Evolutionary conservation across 2,113 vertebrate species (phyloP).

Genomic region (Albula glossodonta): DNA sequence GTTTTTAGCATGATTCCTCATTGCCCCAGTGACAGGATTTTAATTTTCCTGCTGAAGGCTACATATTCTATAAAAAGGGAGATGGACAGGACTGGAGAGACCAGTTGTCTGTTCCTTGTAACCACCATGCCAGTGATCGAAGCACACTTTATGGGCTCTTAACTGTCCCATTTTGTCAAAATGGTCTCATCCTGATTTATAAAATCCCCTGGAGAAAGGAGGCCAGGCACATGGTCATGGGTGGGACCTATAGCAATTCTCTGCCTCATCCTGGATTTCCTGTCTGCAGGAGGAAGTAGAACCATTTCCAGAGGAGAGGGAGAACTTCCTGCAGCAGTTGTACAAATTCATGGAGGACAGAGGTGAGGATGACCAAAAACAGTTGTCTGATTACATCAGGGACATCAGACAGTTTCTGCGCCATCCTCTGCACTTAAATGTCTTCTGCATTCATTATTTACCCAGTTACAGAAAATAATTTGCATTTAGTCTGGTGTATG

Average conservation of each 20-base stretch:
- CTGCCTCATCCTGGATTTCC: not conserved
- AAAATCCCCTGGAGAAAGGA: not conserved
- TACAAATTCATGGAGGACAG: conserved; percentile 99
- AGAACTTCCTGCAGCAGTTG: conserved; percentile 94
- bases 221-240: not conserved
- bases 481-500: not conserved
- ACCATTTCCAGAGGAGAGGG: conserved; percentile 91
- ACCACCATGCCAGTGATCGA: no score
- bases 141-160: no score
- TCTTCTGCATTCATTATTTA: not conserved
- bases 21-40: not conserved
- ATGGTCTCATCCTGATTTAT: not conserved
- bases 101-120: no score
- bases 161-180: no score
- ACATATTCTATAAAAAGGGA: not conserved
- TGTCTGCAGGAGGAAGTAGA: conserved; percentile 90
- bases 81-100: not conserved
- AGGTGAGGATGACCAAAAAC: conserved; percentile 66
- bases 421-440: not conserved
- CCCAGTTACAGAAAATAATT: not conserved
- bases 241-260: not conserved
- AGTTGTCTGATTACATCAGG: not conserved
- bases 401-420: not conserved
- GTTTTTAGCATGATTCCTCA: not conserved
- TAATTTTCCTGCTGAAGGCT: not conserved